These are phyloP conservation scores for Bos taurus DNA, from an alignment of 2,113 vertebrate species.

Conservation along the genomic window ARS-UCD2.0 NC_037328.1:71345501-71346000, in stretches of 20 bases:
- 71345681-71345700: not conserved
- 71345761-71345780: not conserved
- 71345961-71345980: conserved; percentile 84
- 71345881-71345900: conserved; percentile 63
- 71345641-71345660: not conserved
- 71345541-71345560: not conserved
- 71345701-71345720: not conserved
- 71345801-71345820: not conserved
- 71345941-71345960: conserved; percentile 81
- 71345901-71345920: conserved; percentile 78
- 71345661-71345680: not conserved
- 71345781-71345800: not conserved
- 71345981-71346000: conserved; percentile 85
- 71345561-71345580: not conserved
- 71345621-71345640: not conserved
- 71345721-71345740: conserved; percentile 10
- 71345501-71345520: conserved; percentile 20
- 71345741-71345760: not conserved
- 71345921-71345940: conserved; percentile 75
- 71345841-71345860: conserved; percentile 62
- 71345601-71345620: not conserved
- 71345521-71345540: not conserved
- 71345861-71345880: conserved; percentile 20
- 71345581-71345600: not conserved
- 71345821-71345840: conserved; percentile 2